Evolutionary conservation across 2,888 invertebrate genomes (phyloP).

Genomic region (Amphimallon solstitiale): DNA sequence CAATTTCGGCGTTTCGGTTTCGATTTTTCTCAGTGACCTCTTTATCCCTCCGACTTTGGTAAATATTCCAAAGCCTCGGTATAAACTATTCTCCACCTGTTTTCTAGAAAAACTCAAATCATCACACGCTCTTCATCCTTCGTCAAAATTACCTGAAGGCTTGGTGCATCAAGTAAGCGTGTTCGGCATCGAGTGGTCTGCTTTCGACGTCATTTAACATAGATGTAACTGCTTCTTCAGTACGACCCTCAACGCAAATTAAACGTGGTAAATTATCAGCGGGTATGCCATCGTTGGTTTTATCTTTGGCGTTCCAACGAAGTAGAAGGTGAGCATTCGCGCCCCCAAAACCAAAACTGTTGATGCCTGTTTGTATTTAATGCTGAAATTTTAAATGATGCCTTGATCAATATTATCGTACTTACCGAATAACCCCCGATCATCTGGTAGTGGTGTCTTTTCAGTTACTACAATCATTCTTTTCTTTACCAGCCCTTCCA

Average conservation of each 20-base stretch:
- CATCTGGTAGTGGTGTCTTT: constrained; percentile 69
- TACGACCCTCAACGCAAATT: constrained; percentile 80
- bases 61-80: constrained; percentile 20
- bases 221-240: constrained; percentile 75
- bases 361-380: neutral
- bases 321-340: constrained; percentile 74
- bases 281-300: constrained; percentile 72
- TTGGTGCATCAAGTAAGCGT: constrained; percentile 51
- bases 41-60: constrained; percentile 13
- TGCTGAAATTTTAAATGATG: too few species aligned
- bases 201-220: constrained; percentile 72
- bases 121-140: neutral
- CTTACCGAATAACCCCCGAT: constrained; percentile 77
- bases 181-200: constrained; percentile 55
- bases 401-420: neutral
- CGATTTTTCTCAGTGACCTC: neutral
- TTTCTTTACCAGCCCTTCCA: constrained; percentile 71
- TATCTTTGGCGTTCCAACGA: constrained; percentile 68
- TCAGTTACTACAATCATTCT: constrained; percentile 79
- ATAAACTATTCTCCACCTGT: neutral
- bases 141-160: neutral
- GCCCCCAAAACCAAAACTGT: constrained; percentile 25
- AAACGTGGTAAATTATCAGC: constrained; percentile 75
- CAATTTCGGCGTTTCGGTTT: neutral
- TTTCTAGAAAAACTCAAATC: neutral